Conservation (phyloP, 2,888 invertebrate genomes). For the Nemurella pictetii region DNA sequence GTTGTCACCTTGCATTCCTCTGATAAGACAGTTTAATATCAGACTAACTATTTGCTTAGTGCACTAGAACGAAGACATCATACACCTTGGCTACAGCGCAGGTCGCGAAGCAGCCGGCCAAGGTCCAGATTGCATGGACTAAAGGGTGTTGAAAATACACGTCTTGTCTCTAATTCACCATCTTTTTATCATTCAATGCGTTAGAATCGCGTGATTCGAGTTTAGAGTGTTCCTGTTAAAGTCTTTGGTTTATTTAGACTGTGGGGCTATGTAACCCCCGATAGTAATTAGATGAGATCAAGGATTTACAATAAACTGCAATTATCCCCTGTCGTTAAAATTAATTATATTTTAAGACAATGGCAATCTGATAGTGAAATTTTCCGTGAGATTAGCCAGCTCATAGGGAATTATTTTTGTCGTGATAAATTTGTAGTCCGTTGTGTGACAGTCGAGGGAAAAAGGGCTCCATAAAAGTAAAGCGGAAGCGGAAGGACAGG, state of each 20-base stretch:
- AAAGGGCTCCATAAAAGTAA: background rate
- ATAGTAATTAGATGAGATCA: too few species aligned
- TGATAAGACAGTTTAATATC: constrained; percentile 24
- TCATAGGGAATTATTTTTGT: background rate
- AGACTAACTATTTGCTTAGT: constrained; percentile 22
- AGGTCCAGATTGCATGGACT: too few species aligned
- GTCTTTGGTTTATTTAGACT: too few species aligned
- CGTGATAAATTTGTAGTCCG: background rate
- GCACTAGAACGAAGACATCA: background rate
- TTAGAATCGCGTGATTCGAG: too few species aligned
- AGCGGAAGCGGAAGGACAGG: background rate
- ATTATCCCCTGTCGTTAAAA: too few species aligned
- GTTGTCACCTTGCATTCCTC: constrained; percentile 16
- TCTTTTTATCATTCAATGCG: too few species aligned
- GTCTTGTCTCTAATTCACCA: too few species aligned
- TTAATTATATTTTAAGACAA: background rate
- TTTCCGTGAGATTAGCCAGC: background rate
- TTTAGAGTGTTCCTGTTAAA: too few species aligned
- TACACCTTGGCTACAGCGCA: constrained; percentile 2
- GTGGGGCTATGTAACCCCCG: too few species aligned
- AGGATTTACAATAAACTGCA: too few species aligned
- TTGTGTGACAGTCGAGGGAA: background rate
- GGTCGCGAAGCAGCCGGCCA: too few species aligned
- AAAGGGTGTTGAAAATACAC: too few species aligned
- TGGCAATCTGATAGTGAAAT: background rate